A percentile compares a stretch with the other conserved stretches of the same genome.
Evolutionary conservation across 2,113 vertebrate genomes (phyloP).

Genomic region (Rhynchomys soricoides): DNA sequence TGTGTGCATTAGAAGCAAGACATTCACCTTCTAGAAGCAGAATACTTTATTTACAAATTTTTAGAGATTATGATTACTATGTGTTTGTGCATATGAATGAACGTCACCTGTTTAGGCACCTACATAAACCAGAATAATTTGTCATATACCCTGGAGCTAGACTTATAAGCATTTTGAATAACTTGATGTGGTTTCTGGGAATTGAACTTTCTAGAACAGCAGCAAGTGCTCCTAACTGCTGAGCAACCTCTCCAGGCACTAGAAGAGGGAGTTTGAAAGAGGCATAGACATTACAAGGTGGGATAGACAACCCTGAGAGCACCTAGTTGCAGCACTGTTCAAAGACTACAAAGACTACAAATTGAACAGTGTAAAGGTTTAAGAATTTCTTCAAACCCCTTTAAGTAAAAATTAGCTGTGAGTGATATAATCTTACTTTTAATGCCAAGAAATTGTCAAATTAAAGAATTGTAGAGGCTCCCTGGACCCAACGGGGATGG

Average conservation of each 20-base stretch:
- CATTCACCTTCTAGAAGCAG: neutral
- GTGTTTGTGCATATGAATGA: neutral
- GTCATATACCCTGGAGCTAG: neutral
- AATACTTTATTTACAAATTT: neutral
- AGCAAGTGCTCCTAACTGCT: neutral
- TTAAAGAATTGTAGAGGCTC: too few relatives aligned
- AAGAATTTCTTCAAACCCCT: neutral
- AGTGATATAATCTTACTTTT: too few relatives aligned
- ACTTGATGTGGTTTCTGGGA: neutral
- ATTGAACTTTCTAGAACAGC: neutral
- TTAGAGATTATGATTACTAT: neutral
- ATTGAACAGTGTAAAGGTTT: neutral
- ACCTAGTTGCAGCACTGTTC: neutral
- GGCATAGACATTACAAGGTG: neutral
- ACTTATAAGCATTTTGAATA: neutral
- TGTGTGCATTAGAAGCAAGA: neutral
- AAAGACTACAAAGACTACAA: neutral
- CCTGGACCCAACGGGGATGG: too few relatives aligned
- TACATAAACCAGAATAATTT: neutral
- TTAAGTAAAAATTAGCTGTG: constrained; percentile 16
- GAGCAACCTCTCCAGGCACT: neutral
- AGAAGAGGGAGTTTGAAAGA: neutral
- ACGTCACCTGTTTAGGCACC: neutral
- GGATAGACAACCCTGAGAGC: neutral
- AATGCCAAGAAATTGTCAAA: too few relatives aligned